These are phyloP conservation scores for Pelagia noctiluca DNA, from an alignment of 30 jellyfish, hydroid and myxozoan species.

Conservation along the genomic window DNA sequence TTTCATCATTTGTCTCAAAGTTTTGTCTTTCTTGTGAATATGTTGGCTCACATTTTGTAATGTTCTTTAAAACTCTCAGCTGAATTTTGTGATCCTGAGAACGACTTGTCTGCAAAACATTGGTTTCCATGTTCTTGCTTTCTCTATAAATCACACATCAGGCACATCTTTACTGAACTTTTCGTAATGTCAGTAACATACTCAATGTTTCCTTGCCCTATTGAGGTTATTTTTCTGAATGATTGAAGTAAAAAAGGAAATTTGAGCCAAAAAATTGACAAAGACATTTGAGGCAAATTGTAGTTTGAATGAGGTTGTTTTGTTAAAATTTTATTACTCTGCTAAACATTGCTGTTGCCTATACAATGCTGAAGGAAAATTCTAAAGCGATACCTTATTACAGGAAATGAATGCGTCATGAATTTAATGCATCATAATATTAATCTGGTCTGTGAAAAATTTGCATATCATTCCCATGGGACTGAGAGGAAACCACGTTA, in stretches of 20 bases:
- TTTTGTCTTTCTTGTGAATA: conserved; percentile 5
- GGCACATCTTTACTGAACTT: conserved; percentile 8
- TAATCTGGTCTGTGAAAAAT: too few species aligned
- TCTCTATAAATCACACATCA: conserved; percentile 7
- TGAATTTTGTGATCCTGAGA: conserved; percentile 11
- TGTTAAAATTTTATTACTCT: conserved; percentile 8
- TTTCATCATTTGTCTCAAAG: conserved; percentile 8
- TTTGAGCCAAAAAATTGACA: conserved; percentile 22
- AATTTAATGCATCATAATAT: too few species aligned
- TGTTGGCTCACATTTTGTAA: conserved; percentile 17
- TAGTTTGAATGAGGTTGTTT: conserved; percentile 13
- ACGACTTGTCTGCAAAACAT: conserved; percentile 17
- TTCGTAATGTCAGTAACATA: conserved; percentile 14
- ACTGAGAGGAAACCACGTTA: too few species aligned
- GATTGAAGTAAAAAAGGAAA: conserved; percentile 1
- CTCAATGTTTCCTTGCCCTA: conserved; percentile 5
- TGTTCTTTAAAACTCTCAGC: conserved; percentile 4
- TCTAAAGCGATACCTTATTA: conserved; percentile 2
- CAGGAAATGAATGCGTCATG: conserved; percentile 6
- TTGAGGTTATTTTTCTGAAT: conserved; percentile 19
- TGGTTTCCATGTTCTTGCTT: conserved; percentile 1
- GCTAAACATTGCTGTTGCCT: conserved; percentile 5
- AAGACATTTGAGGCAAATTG: conserved; percentile 9
- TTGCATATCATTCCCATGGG: too few species aligned
- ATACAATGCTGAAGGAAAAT: conserved; percentile 11